Conservation (phyloP, 2,888 invertebrate species). For the Andrena chrysosceles region DNA sequence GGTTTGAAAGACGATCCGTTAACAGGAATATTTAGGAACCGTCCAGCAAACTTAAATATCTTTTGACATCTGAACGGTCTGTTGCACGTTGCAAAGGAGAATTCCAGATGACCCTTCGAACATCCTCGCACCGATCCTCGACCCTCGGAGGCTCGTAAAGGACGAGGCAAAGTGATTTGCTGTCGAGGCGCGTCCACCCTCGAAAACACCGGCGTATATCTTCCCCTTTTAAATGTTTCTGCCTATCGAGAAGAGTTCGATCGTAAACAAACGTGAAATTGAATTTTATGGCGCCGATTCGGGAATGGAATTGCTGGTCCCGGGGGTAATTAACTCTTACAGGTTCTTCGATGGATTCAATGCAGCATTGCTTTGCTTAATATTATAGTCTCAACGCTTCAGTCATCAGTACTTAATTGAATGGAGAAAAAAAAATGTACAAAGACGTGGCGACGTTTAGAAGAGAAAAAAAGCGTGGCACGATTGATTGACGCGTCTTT, state of each 20-base stretch:
- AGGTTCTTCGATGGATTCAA: not conserved
- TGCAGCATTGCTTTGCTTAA: not conserved
- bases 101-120: conserved; percentile 36
- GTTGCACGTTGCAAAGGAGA: conserved; percentile 29
- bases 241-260: conserved; percentile 29
- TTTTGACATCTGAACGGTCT: conserved; percentile 52
- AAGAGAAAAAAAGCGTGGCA: not conserved
- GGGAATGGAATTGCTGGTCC: conserved; percentile 32
- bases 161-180: conserved; percentile 67
- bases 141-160: conserved; percentile 61
- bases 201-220: conserved; percentile 38
- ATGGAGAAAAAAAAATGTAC: too few relatives aligned
- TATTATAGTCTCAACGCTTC: not conserved
- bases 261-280: conserved; percentile 35
- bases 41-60: conserved; percentile 61
- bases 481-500: not conserved
- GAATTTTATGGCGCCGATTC: conserved; percentile 23
- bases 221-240: conserved; percentile 13
- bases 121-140: conserved; percentile 5
- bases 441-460: too few relatives aligned
- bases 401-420: not conserved
- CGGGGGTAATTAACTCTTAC: conserved; percentile 31
- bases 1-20: conserved; percentile 62
- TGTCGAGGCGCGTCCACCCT: conserved; percentile 33
- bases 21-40: conserved; percentile 58